phyloP scores from a whole-genome alignment of 2,113 vertebrate genomes.

The Gasterosteus aculeatus region DNA sequence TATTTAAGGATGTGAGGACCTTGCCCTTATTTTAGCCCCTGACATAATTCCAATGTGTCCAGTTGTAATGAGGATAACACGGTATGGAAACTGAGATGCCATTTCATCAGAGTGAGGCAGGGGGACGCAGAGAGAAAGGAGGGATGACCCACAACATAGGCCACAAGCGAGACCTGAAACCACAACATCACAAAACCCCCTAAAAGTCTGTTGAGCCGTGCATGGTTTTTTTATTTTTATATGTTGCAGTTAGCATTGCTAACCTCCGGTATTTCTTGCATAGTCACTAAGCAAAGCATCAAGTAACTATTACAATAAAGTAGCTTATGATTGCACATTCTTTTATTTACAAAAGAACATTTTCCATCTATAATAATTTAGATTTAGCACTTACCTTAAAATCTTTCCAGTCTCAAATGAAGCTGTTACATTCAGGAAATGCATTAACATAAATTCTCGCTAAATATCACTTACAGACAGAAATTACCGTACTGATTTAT shows the following conservation, averaged over 20 bases:
- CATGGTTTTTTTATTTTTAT: not conserved
- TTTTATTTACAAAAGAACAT: constrained; percentile 15
- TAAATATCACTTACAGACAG: constrained; percentile 41
- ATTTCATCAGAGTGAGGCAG: constrained; percentile 5
- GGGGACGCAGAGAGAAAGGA: constrained; percentile 1
- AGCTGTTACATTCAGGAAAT: constrained; percentile 26
- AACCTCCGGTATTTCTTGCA: not conserved
- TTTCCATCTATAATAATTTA: constrained; percentile 20
- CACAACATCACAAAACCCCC: constrained; percentile 43
- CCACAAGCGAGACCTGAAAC: constrained; percentile 49
- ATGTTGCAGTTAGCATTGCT: constrained; percentile 3
- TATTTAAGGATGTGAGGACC: constrained; percentile 67
- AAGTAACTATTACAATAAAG: constrained; percentile 7
- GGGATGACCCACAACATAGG: constrained; percentile 22
- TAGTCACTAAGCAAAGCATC: not conserved
- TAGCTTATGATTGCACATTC: constrained; percentile 3
- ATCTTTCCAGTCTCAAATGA: constrained; percentile 19
- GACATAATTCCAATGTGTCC: constrained; percentile 39
- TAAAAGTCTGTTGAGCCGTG: constrained; percentile 29
- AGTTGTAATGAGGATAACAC: constrained; percentile 39
- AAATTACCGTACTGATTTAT: constrained; percentile 52
- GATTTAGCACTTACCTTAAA: constrained; percentile 24
- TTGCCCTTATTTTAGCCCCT: constrained; percentile 57
- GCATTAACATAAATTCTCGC: constrained; percentile 18
- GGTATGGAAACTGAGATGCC: constrained; percentile 17